Percentiles rank a stretch among this genome's conserved stretches.
These are phyloP conservation scores for Arremon aurantiirostris DNA, from an alignment of 2,797 vertebrate genomes.

Conservation along the genomic window DNA sequence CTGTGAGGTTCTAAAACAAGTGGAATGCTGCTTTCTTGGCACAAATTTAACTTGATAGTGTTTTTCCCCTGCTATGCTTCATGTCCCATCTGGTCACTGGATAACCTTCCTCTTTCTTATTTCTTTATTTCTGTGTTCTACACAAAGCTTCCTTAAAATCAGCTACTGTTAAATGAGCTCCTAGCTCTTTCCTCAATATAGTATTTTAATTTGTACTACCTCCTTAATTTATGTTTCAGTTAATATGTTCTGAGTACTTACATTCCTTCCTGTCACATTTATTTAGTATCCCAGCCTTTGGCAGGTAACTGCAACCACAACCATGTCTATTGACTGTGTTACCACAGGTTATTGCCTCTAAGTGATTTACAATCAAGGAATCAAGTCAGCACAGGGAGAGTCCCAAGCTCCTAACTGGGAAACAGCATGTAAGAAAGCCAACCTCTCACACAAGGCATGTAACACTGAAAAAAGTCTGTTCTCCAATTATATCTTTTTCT, in stretches of 20 bases:
- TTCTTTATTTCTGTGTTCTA: not conserved
- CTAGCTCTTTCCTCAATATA: not conserved
- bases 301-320: not conserved
- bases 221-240: not conserved
- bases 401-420: not conserved
- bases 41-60: not conserved
- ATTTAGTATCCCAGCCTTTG: not conserved
- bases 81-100: not conserved
- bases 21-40: not conserved
- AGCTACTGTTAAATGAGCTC: not conserved
- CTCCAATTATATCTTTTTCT: not conserved
- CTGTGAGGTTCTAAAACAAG: not conserved
- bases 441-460: not conserved
- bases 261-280: not conserved
- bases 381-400: not conserved
- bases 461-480: not conserved
- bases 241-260: not conserved
- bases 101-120: not conserved
- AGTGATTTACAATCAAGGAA: not conserved
- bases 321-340: not conserved
- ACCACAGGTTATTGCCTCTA: not conserved
- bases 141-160: not conserved
- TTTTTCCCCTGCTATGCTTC: rapidly evolving
- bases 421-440: not conserved
- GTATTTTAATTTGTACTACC: not conserved